These are phyloP conservation scores for Zeugodacus cucurbitae DNA, from an alignment of 1,140 invertebrate species.

Conservation along the genomic window DNA sequence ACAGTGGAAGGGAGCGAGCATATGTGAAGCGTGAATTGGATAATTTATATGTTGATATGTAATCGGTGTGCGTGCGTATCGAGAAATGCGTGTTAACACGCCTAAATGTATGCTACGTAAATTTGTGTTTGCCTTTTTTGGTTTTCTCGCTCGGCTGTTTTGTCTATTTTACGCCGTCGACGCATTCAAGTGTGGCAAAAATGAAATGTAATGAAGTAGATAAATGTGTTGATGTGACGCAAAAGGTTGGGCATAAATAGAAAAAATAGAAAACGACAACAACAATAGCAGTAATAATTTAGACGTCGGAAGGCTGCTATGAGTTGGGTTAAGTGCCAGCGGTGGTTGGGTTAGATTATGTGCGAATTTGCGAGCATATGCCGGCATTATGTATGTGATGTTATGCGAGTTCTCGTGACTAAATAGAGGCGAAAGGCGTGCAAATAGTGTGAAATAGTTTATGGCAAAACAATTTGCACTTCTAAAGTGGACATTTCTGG, in stretches of 20 bases:
- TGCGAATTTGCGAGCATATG: not conserved
- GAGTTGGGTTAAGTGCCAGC: not conserved
- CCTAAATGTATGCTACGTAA: constrained; percentile 6
- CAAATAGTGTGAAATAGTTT: not conserved
- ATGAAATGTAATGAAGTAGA: constrained; percentile 40
- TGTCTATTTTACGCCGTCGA: not conserved
- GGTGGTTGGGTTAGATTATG: not conserved
- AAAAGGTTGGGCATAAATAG: not conserved
- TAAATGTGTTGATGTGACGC: constrained; percentile 18
- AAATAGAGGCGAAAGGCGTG: not conserved
- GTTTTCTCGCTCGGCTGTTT: not conserved
- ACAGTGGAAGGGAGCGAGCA: not conserved
- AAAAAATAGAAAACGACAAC: no score
- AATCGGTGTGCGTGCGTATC: constrained; percentile 39
- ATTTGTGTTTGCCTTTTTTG: not conserved
- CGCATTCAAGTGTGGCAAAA: not conserved
- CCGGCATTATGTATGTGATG: not conserved
- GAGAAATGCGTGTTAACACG: not conserved
- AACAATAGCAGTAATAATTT: not conserved
- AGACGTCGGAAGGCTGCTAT: not conserved
- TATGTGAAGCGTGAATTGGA: constrained; percentile 59
- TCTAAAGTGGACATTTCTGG: not conserved
- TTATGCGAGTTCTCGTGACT: not conserved
- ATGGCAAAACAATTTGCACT: not conserved
- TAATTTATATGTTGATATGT: constrained; percentile 52